Conservation (phyloP, 2,797 vertebrate species). For the Chaenodraco wilsoni region DNA sequence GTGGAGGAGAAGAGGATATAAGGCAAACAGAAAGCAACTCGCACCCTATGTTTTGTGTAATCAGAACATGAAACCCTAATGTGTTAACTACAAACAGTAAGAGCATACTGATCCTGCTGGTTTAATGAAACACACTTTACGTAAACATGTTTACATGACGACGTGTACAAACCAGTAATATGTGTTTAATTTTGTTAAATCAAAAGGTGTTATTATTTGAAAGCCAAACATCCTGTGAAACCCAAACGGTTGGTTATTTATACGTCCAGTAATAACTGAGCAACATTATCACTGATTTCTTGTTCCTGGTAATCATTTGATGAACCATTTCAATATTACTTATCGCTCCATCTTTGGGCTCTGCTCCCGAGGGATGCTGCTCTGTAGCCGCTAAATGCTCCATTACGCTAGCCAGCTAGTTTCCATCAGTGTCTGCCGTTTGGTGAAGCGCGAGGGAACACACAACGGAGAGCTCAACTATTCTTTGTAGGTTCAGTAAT, state of each 20-base stretch:
- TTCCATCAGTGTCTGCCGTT: not conserved
- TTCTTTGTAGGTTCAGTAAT: not conserved
- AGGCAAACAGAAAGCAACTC: not conserved
- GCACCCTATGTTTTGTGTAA: conserved; percentile 21
- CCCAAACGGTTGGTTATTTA: not conserved
- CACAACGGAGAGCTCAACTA: not conserved
- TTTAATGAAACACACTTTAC: not conserved
- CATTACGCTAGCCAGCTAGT: not conserved
- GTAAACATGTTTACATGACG: not conserved
- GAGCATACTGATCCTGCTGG: not conserved
- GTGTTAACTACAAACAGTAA: conserved; percentile 18
- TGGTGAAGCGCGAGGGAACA: not conserved
- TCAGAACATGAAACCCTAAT: conserved; percentile 1
- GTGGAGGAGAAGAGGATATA: too few species aligned
- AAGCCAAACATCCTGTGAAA: not conserved
- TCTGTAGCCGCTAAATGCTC: not conserved
- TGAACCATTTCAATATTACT: not conserved
- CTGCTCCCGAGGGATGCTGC: not conserved
- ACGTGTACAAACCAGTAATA: not conserved
- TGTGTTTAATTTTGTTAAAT: too few species aligned
- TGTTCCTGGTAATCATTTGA: not conserved
- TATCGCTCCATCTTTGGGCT: not conserved
- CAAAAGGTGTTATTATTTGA: not conserved
- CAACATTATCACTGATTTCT: not conserved
- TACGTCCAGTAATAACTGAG: not conserved